Base-by-base conservation (phyloP, 2,113 vertebrate genomes). In the Scytalopus superciliaris region DNA sequence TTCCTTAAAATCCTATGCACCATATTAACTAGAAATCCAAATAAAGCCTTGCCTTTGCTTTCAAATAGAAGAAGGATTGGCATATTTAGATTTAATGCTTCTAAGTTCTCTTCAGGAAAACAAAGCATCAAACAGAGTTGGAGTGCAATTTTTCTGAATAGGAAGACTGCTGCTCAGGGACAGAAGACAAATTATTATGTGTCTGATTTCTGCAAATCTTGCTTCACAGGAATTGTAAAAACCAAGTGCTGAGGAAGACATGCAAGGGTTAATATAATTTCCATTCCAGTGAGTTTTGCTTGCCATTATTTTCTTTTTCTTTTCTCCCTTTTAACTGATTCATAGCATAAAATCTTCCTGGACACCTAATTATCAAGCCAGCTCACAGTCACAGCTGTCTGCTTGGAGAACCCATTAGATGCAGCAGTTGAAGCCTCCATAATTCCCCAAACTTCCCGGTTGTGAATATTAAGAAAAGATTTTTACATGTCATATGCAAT, bases 391-490 rank as follows among this genome's bases (percentile, higher is more conserved):
- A 99, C 99, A 99, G 99, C 99, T 99, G 99, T 99, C 99, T 98
- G 98, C 98, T 98, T 98, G 98, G 98, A 98, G 98, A 99, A 99
- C 98, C 99, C 98, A 99, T 99, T 99, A 99, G 98, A 98, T 98
- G 98, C 98, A 98, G 98, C 98, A 98, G 98, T 98, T 98, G 98
- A 98, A 98, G 98, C 98, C 98, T 98, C 98, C 98, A 94, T 99
- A 99, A 99, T 99, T 99, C 98, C 98, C 98, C 98, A 98, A 98
- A 98, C 98, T 99, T 99, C 98, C 98, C 97, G 98, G 98, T 98
- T 98, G 98, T 99, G 99, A 99, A 99, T 99, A 99, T 99, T 99
- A 99, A 99, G 99, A 99, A 99, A 99, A 99, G 99, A 99, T 99
- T 99, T 99, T 99, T 99, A 99, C 99, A 99, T 99, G 98, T 99